A percentile compares a stretch with the other conserved stretches of the same genome.
These are phyloP conservation scores for Lasius fuliginosus DNA, from an alignment of 2,888 invertebrate species.

Conservation along the genomic window DNA sequence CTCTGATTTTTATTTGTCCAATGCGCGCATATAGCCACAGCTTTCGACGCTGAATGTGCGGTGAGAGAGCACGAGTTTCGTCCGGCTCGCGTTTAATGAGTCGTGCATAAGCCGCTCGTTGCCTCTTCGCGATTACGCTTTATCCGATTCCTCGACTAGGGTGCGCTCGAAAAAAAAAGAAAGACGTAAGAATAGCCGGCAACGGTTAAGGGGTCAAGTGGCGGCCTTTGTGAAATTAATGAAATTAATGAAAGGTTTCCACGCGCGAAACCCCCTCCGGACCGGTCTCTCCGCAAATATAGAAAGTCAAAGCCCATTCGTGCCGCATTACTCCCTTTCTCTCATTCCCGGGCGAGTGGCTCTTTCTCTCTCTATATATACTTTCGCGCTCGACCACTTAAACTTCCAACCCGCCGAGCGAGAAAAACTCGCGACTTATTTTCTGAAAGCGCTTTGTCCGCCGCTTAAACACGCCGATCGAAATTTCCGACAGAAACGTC, in stretches of 20 bases:
- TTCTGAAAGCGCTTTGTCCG: conserved; percentile 60
- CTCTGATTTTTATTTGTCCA: conserved; percentile 21
- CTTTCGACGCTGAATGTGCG: background rate
- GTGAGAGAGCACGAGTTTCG: conserved; percentile 16
- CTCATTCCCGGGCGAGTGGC: conserved; percentile 58
- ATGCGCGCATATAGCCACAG: background rate
- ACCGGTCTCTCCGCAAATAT: conserved; percentile 63
- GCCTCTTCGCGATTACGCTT: conserved; percentile 38
- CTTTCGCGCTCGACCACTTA: conserved; percentile 55
- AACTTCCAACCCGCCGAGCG: conserved; percentile 58
- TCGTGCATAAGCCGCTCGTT: conserved; percentile 45
- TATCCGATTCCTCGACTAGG: conserved; percentile 33
- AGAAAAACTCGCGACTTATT: conserved; percentile 64
- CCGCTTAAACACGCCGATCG: conserved; percentile 51
- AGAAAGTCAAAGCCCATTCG: conserved; percentile 63
- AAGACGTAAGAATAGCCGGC: conserved; percentile 32
- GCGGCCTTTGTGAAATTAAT: conserved; percentile 74
- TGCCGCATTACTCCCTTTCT: conserved; percentile 52
- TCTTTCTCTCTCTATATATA: conserved; percentile 41
- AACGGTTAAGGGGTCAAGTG: conserved; percentile 70
- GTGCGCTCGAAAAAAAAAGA: background rate
- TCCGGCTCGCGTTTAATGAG: conserved; percentile 44
- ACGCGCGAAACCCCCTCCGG: conserved; percentile 46
- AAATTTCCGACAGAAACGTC: conserved; percentile 51
- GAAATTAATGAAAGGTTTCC: conserved; percentile 76